phyloP scores from a whole-genome alignment of 92 coral and sea anemone species.

The Galaxea fascicularis region DNA sequence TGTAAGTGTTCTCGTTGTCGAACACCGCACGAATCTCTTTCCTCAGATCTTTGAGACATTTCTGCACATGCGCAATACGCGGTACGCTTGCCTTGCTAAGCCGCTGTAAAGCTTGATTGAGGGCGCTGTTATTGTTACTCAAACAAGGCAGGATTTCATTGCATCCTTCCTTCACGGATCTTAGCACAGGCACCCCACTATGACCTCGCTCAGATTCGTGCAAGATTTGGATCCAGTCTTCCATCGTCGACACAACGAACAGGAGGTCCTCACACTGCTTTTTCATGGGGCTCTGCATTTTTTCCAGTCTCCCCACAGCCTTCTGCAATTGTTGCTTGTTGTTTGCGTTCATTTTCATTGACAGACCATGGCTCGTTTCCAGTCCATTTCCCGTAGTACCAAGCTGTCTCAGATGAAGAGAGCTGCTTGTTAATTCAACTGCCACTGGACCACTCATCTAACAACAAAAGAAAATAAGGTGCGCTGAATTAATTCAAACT shows the following conservation, averaged over 20 bases:
- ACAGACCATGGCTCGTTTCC: constrained; percentile 81
- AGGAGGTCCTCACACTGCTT: constrained; percentile 81
- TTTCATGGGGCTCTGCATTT: constrained; percentile 73
- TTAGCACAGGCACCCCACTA: constrained; percentile 87
- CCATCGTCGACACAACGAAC: constrained; percentile 72
- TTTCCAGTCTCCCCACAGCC: constrained; percentile 77
- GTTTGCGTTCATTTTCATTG: constrained; percentile 80
- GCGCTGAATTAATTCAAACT: background rate
- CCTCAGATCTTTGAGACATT: constrained; percentile 74
- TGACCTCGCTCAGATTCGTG: constrained; percentile 82
- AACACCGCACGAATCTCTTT: constrained; percentile 77
- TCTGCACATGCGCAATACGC: constrained; percentile 80
- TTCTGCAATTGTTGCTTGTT: constrained; percentile 72
- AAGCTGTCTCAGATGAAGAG: constrained; percentile 50
- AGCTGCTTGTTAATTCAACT: constrained; percentile 60
- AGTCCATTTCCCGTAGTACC: constrained; percentile 78
- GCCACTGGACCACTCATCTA: constrained; percentile 63
- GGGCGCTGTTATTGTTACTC: constrained; percentile 75
- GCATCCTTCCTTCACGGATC: constrained; percentile 90
- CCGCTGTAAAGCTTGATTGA: constrained; percentile 79
- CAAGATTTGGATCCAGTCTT: constrained; percentile 78
- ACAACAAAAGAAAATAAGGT: background rate
- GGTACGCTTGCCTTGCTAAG: constrained; percentile 86
- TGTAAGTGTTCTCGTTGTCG: constrained; percentile 83
- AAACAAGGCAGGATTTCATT: constrained; percentile 80